Conservation (phyloP, 2,888 invertebrate genomes). For the Gari tellinella region DNA sequence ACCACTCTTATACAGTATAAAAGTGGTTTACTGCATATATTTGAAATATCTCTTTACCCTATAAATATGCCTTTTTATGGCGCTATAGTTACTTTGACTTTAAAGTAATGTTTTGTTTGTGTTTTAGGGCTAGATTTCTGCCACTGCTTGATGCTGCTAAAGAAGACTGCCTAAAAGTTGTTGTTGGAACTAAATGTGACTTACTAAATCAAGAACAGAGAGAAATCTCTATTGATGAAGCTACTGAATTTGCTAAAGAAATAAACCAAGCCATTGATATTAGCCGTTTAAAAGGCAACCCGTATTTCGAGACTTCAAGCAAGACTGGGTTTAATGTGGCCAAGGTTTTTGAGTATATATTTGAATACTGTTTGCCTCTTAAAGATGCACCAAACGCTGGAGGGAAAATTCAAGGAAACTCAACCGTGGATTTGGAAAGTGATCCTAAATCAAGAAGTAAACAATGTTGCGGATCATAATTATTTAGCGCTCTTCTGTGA, state of each 20-base stretch:
- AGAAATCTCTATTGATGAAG: conserved; percentile 77
- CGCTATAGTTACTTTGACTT: no score
- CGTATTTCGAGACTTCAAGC: conserved; percentile 83
- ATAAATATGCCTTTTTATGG: no score
- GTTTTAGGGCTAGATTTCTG: conserved; percentile 80
- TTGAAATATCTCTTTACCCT: no score
- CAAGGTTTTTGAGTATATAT: conserved; percentile 82
- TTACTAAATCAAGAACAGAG: conserved; percentile 62
- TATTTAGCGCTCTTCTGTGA: no score
- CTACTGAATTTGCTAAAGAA: conserved; percentile 69
- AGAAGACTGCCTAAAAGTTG: conserved; percentile 79
- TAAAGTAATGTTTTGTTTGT: no score
- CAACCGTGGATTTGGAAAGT: conserved; percentile 26
- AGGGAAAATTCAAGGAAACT: conserved; percentile 25
- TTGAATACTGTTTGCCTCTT: conserved; percentile 75
- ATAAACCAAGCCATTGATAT: conserved; percentile 73
- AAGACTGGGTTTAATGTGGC: conserved; percentile 77
- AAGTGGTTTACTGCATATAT: no score
- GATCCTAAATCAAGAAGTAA: conserved; percentile 1
- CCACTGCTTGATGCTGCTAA: conserved; percentile 78
- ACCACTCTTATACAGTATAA: no score
- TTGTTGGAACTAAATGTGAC: conserved; percentile 82
- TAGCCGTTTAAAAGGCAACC: conserved; percentile 65
- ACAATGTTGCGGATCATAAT: conserved; percentile 12
- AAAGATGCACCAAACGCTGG: conserved; percentile 16